Conservation (phyloP, 2,113 vertebrate species). For the Peromyscus leucopus region DNA sequence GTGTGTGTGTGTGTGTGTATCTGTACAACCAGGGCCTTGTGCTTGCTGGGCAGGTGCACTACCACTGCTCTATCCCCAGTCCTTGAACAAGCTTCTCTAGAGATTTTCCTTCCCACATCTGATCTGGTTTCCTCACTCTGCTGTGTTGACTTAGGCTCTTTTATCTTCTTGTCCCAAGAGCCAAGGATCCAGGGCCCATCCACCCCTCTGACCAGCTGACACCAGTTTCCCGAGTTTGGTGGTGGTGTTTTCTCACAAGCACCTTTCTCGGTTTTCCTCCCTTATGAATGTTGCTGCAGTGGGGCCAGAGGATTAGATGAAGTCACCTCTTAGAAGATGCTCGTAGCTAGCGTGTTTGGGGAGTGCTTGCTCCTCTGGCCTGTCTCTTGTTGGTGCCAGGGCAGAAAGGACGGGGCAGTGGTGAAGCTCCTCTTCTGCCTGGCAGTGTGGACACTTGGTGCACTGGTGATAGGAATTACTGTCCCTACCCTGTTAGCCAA, state of each 20-base stretch:
- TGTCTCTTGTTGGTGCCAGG: slow-evolving; percentile 8
- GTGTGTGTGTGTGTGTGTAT: background rate
- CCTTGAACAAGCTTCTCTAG: slow-evolving; percentile 4
- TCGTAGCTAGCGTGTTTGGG: background rate
- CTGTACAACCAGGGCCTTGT: background rate
- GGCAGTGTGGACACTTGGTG: background rate
- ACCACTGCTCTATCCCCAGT: background rate
- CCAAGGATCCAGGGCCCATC: background rate
- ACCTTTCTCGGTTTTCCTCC: background rate
- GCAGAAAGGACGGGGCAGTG: background rate
- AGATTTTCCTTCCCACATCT: background rate
- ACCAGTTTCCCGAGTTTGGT: background rate
- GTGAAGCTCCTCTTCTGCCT: background rate
- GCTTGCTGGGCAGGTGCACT: background rate
- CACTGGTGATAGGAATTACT: background rate
- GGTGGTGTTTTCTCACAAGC: background rate
- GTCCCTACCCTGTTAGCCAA: background rate
- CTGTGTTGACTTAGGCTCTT: background rate
- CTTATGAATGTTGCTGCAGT: background rate
- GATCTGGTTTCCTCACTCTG: background rate
- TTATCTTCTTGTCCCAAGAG: background rate
- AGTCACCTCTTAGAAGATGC: background rate
- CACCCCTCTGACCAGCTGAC: background rate
- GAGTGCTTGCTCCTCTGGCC: background rate
- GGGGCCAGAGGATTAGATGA: background rate